Base-by-base conservation (phyloP, 1,140 invertebrate species). In the Ceratoteleas bidentatus region DNA sequence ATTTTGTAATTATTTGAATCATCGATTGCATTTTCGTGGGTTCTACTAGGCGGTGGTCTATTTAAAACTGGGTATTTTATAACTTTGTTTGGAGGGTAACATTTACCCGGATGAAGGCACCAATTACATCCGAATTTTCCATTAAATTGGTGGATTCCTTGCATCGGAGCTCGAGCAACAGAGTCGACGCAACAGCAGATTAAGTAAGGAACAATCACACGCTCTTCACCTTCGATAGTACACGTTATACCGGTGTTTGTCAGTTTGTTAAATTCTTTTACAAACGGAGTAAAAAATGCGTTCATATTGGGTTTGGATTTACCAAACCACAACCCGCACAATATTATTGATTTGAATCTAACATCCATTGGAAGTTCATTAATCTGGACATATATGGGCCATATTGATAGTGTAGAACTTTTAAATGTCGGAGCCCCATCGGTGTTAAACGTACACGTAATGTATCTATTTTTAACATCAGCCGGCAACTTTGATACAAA, bases 301-400 rank as follows among this genome's bases (percentile, higher is more conserved):
- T 49, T 49, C 45, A 49, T 49, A 14, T 14, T 49, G 6, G 45
- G 45, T 49, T 49, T 49, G 6, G 45, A n/a, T 14, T 13, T n/a
- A n/a, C 45, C 45, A 49, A 49, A 49, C 45, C 45, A 49, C n/a
- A 52, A 52, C 11, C 50, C 50, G 16, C 50, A 52, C 13, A 52
- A 14, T 9, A 52, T 16, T 24, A 52, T 14, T 24, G 50, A 52
- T 24, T 24, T 24, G 24, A 24, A 40, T 40, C 38, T 40, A 10
- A 40, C 38, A 40, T 40, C 6, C 38, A 40, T 40, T 10, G 38
- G 38, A 10, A 40, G 11, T 40, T 40, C 2, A 11, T 40, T 40
- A 11, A 40, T 40, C 38, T 40, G 38, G 8, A 40, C 8, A 11
- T 40, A 11, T 8, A 40, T 40, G 8, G 38, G 38, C 11, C 38